Conservation (phyloP, 2,113 vertebrate species). For the Recurvirostra avosetta region DNA sequence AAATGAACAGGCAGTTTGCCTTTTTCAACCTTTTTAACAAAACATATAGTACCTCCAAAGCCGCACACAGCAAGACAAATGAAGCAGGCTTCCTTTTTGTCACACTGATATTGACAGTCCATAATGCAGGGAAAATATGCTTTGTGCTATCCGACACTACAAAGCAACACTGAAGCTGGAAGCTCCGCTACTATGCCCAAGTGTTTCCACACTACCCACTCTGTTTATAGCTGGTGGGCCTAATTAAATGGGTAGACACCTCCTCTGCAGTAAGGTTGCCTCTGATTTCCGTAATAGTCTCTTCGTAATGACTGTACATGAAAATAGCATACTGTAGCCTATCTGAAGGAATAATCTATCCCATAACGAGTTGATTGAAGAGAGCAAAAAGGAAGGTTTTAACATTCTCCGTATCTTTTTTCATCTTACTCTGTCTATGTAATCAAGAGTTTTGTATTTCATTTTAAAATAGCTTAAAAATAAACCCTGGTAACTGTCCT, state of each 20-base stretch:
- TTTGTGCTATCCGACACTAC: neutral
- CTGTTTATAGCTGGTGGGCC: neutral
- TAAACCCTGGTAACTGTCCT: neutral
- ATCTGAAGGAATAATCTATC: neutral
- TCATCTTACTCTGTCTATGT: neutral
- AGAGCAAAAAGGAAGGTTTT: neutral
- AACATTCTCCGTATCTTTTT: neutral
- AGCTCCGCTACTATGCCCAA: neutral
- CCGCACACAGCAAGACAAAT: neutral
- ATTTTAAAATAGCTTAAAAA: neutral
- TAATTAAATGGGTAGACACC: neutral
- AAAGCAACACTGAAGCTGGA: neutral
- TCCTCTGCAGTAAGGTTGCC: neutral
- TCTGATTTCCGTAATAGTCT: neutral
- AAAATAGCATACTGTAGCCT: neutral
- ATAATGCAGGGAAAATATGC: rapidly evolving
- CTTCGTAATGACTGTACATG: neutral
- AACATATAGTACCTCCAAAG: neutral
- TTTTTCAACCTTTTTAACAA: neutral
- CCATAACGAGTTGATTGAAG: neutral
- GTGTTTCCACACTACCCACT: neutral
- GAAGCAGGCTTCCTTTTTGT: neutral
- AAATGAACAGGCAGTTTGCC: neutral
- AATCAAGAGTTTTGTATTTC: neutral
- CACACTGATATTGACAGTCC: neutral